phyloP scores from a whole-genome alignment of 2,797 vertebrate genomes.

The Hypotaenidia philippensis region DNA sequence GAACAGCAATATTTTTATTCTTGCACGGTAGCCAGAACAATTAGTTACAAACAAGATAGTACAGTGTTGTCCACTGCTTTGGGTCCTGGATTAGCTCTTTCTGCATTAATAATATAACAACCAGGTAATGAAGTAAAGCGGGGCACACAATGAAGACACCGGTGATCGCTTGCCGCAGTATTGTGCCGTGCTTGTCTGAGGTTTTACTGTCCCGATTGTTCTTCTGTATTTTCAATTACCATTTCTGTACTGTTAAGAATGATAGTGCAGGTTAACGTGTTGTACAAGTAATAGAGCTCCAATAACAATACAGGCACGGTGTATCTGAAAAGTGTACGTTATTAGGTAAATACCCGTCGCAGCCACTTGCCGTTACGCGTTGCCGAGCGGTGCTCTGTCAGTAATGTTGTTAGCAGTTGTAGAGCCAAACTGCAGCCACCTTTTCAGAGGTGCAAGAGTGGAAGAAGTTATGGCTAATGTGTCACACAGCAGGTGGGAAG shows the following conservation, averaged over 20 bases:
- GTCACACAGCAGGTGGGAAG: background rate
- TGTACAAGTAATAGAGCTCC: background rate
- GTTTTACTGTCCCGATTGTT: background rate
- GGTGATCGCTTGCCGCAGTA: background rate
- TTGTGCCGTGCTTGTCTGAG: background rate
- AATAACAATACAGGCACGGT: background rate
- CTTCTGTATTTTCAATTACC: background rate
- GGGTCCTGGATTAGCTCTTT: background rate
- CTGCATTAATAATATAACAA: background rate
- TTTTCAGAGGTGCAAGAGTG: constrained; percentile 12
- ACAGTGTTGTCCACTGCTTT: background rate
- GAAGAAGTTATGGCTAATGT: constrained; percentile 18
- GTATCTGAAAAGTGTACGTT: background rate
- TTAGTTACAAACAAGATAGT: background rate
- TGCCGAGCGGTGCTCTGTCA: background rate
- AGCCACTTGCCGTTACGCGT: background rate
- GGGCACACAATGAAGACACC: background rate
- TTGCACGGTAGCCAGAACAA: background rate
- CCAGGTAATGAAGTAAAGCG: background rate
- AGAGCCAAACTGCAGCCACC: background rate
- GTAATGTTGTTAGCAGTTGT: background rate
- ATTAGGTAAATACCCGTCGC: background rate
- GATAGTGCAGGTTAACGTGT: background rate
- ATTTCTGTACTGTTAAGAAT: background rate
- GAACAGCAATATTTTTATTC: constrained; percentile 42